Evolutionary conservation across 2,113 vertebrate species (phyloP), one percentile per base, ranked within the genome.

Genomic region (Passer montanus): DNA sequence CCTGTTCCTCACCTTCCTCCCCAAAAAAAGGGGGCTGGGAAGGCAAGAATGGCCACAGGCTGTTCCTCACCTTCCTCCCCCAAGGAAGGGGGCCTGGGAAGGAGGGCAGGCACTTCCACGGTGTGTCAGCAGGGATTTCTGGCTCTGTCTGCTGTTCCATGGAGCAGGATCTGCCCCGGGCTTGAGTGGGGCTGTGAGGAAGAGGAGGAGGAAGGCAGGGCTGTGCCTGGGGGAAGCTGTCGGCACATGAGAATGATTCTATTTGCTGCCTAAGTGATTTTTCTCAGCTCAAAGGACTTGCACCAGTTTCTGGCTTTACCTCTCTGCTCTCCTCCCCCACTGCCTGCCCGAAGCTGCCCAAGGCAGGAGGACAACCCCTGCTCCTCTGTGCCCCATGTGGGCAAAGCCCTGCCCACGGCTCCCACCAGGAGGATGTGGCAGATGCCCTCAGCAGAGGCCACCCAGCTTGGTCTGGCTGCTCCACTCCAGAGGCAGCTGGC

Each of bases 161-260:
- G 14, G 23, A 31, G 37, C 11, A 4, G 26, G 33, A 80, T 56
- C 7, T 59, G 46, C 83, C 72, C 1, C 5, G 46, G 18, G 35
- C 19, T 3, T 0, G 1, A n/a, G 11, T 11, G 30, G 3, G n/a
- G n/a, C n/a, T n/a, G n/a, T n/a, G n/a, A 84, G 21, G 19, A 53
- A 30, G 26, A 69, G 43, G 33, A 89, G 26, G 64, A 66, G 28
- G 28, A 85, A 53, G 58, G 20, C 66, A 31, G 46, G 73, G 79
- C 78, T 19, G 56, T 31, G 74, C 92, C 0, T 0, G 37, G 28
- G 33, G 44, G 78, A 60, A 59, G 66, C 53, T 56, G 43, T 23
- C 0, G 0, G 81, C 75, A 56, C 33, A 37, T 10, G 10, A 53
- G 49, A 66, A 46, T 0, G 0, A 18, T 43, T 24, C 27, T 8